phyloP scores from a whole-genome alignment of 2,888 invertebrate genomes.

The Cylloceria caligata region DNA sequence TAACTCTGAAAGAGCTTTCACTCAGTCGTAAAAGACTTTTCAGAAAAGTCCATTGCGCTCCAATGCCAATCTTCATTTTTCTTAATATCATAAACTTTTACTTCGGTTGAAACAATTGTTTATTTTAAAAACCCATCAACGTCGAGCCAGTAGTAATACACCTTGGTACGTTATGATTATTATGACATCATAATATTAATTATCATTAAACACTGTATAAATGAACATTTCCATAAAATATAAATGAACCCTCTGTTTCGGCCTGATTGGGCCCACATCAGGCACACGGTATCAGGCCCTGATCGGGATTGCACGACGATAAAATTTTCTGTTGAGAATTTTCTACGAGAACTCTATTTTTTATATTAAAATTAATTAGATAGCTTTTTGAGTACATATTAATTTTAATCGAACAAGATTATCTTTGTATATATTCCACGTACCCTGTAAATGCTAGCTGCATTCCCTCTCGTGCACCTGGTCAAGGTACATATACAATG shows the following conservation, averaged over 20 bases:
- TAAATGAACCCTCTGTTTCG: too few species aligned
- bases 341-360: background rate
- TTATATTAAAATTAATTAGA: background rate
- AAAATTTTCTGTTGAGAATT: background rate
- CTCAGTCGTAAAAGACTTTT: constrained; percentile 1
- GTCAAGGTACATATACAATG: constrained; percentile 5
- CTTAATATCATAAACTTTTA: background rate
- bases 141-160: background rate
- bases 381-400: background rate
- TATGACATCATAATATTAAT: background rate
- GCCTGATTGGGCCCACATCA: too few species aligned
- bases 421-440: constrained; percentile 1
- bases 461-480: background rate
- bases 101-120: background rate
- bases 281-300: too few species aligned
- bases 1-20: constrained; percentile 23
- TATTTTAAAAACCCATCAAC: background rate
- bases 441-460: background rate
- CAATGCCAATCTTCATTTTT: constrained; percentile 10
- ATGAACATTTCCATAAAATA: too few species aligned
- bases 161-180: background rate
- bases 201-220: background rate
- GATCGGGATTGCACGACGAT: background rate
- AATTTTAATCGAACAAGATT: constrained; percentile 18
- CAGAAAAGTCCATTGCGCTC: constrained; percentile 3